A percentile compares a stretch with the other conserved stretches of the same genome.
phyloP scores from a whole-genome alignment of 1,140 invertebrate genomes.

The Paralvinella palmiformis region DNA sequence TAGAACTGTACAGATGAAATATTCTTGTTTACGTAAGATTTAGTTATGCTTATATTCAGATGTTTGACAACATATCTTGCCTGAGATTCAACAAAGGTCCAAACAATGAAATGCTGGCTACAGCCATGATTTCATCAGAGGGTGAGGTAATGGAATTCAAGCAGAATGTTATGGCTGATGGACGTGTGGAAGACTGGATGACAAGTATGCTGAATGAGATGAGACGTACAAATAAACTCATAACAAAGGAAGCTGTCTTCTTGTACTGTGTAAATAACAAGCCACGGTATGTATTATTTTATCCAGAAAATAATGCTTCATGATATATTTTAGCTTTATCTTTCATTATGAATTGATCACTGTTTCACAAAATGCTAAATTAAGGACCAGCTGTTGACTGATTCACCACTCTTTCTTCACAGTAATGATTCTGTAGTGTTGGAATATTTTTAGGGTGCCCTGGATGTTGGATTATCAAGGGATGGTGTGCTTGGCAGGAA shows the following conservation, averaged over 20 bases:
- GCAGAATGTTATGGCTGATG: conserved; percentile 56
- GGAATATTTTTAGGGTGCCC: conserved; percentile 55
- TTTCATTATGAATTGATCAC: no score
- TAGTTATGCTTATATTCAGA: no score
- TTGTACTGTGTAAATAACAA: conserved; percentile 70
- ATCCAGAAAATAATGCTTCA: no score
- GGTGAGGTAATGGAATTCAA: conserved; percentile 80
- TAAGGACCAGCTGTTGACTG: no score
- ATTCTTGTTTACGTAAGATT: no score
- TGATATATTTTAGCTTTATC: no score
- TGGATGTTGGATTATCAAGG: conserved; percentile 86
- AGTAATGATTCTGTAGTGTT: no score
- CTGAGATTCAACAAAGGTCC: conserved; percentile 62
- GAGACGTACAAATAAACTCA: conserved; percentile 72
- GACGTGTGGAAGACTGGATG: conserved; percentile 86
- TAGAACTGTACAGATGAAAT: no score
- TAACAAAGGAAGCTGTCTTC: conserved; percentile 81
- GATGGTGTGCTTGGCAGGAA: conserved; percentile 77
- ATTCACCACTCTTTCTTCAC: no score
- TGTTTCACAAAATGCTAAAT: no score
- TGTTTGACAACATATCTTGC: conserved; percentile 83
- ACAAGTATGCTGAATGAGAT: conserved; percentile 74
- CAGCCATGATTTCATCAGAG: conserved; percentile 78
- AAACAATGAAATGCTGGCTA: conserved; percentile 60
- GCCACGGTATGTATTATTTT: conserved; percentile 54